Evolutionary conservation across 1,140 invertebrate species (phyloP).

Genomic region (Cardiocondyla obscurior): DNA sequence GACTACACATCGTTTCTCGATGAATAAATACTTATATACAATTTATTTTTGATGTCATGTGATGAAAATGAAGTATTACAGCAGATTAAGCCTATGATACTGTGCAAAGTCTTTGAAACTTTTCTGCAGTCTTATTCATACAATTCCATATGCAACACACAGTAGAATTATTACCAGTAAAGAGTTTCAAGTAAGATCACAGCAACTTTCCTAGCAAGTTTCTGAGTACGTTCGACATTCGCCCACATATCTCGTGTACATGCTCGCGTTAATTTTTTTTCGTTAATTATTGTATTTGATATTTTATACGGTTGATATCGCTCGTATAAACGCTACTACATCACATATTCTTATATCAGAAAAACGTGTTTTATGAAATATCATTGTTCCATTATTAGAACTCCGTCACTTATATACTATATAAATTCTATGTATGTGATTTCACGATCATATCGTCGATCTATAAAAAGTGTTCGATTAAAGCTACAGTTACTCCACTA

Average conservation of each 20-base stretch:
- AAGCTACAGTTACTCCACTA: conserved; percentile 49
- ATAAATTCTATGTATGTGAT: conserved; percentile 48
- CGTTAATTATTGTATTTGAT: conserved; percentile 23
- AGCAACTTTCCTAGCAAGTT: conserved; percentile 18
- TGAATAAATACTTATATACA: conserved; percentile 53
- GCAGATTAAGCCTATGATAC: conserved; percentile 26
- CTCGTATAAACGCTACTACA: conserved; percentile 40
- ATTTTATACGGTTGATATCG: conserved; percentile 35
- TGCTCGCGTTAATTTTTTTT: neutral
- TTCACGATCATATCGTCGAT: conserved; percentile 27
- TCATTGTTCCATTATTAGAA: conserved; percentile 7
- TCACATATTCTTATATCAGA: conserved; percentile 29
- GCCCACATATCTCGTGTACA: too few species aligned
- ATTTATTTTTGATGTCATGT: conserved; percentile 47
- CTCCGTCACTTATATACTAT: neutral
- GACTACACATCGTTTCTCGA: neutral
- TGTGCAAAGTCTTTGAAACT: conserved; percentile 16
- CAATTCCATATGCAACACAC: conserved; percentile 34
- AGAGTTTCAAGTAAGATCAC: conserved; percentile 50
- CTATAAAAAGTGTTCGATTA: conserved; percentile 21
- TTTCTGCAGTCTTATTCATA: conserved; percentile 47
- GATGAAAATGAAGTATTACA: conserved; percentile 36
- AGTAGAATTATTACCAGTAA: conserved; percentile 5
- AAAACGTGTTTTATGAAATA: conserved; percentile 31
- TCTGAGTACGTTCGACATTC: neutral